Evolutionary conservation across 2,113 vertebrate species (phyloP).

Genomic region (Apodemus speciosus): DNA sequence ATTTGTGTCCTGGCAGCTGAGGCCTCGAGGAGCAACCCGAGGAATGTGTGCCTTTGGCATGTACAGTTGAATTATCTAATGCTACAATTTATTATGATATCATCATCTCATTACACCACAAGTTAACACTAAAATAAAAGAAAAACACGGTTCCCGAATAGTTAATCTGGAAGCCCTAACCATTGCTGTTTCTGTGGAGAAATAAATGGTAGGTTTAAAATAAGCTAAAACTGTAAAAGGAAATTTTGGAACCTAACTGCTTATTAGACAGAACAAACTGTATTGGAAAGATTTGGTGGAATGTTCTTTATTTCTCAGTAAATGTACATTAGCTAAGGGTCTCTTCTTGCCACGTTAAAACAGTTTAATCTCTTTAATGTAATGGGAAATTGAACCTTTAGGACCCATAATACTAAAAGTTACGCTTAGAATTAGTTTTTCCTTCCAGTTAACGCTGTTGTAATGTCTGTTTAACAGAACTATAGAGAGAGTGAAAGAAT

Average conservation of each 20-base stretch:
- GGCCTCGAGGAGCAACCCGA: neutral
- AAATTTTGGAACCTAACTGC: conserved; percentile 32
- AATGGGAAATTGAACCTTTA: conserved; percentile 22
- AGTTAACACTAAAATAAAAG: conserved; percentile 43
- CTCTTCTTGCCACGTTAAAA: conserved; percentile 28
- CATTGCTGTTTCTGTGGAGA: neutral
- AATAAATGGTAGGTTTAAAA: conserved; percentile 56
- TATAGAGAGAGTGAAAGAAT: conserved; percentile 32
- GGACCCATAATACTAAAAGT: conserved; percentile 35
- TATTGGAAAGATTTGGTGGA: conserved; percentile 40
- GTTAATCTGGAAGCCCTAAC: neutral
- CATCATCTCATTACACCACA: neutral
- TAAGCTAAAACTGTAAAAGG: conserved; percentile 53
- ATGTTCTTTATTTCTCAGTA: conserved; percentile 14
- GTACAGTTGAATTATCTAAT: neutral
- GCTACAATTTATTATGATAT: neutral
- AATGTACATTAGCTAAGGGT: conserved; percentile 39
- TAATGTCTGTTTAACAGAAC: conserved; percentile 49
- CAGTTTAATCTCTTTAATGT: conserved; percentile 56
- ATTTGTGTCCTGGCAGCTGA: neutral
- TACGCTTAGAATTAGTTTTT: conserved; percentile 56
- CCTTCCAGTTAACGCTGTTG: conserved; percentile 15
- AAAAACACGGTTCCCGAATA: conserved; percentile 11
- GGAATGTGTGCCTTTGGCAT: neutral
- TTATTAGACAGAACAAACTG: conserved; percentile 39